A percentile compares a stretch with the other conserved stretches of the same genome.
phyloP scores from a whole-genome alignment of 2,797 vertebrate genomes.

The Pseudochirops cupreus region DNA sequence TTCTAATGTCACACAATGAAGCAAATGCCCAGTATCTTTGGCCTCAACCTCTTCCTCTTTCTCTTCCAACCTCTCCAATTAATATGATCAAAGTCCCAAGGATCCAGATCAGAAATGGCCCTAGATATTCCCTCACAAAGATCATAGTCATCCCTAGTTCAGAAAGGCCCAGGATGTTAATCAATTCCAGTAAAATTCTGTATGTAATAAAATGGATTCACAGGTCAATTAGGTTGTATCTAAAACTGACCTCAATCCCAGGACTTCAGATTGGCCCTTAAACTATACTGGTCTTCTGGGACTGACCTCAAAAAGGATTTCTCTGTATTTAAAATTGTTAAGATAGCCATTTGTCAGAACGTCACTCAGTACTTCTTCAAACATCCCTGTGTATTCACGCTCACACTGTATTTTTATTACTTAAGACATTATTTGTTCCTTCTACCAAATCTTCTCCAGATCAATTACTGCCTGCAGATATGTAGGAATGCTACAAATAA shows the following conservation, averaged over 20 bases:
- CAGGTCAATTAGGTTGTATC: neutral
- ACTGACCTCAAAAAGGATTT: neutral
- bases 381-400: neutral
- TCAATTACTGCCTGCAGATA: neutral
- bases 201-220: neutral
- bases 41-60: neutral
- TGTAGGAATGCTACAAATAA: constrained; percentile 2
- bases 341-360: neutral
- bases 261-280: neutral
- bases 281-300: neutral
- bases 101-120: neutral
- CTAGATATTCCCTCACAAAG: neutral
- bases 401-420: neutral
- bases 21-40: neutral
- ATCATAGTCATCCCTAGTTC: neutral
- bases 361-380: neutral
- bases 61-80: neutral
- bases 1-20: neutral
- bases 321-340: neutral
- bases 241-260: neutral
- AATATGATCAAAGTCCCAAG: neutral
- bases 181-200: neutral
- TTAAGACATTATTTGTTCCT: neutral
- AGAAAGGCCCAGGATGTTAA: neutral
- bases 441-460: constrained; percentile 11